Evolutionary conservation across 2,797 vertebrate genomes (phyloP).

Genomic region (Scarus forsteni): DNA sequence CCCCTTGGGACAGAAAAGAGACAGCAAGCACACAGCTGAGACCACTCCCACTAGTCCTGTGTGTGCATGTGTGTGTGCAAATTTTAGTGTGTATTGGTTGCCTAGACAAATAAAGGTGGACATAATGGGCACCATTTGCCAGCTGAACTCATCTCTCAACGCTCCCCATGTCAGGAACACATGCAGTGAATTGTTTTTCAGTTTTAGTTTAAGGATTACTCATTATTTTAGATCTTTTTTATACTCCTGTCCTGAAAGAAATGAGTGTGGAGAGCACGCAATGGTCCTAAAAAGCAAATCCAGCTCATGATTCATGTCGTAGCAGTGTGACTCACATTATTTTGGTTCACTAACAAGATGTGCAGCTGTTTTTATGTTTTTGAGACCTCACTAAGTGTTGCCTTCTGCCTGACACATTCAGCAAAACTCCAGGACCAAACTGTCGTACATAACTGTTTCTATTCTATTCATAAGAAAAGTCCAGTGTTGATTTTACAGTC

Average conservation of each 20-base stretch:
- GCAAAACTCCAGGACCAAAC: background rate
- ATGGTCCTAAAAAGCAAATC: conserved; percentile 25
- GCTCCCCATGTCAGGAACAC: background rate
- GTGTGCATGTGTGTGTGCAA: conserved; percentile 8
- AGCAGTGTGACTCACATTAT: conserved; percentile 34
- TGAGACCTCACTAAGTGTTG: conserved; percentile 18
- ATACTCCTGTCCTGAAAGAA: conserved; percentile 16
- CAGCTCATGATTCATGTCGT: conserved; percentile 34
- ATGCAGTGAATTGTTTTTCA: background rate
- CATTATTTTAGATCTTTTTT: conserved; percentile 27
- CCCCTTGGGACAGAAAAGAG: conserved; percentile 64
- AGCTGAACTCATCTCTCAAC: conserved; percentile 35
- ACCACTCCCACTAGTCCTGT: conserved; percentile 57
- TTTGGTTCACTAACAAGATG: conserved; percentile 16
- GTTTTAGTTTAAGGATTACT: conserved; percentile 26
- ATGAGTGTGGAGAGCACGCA: conserved; percentile 5
- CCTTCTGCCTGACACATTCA: conserved; percentile 20
- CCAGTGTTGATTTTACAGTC: too few relatives aligned
- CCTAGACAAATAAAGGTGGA: conserved; percentile 51
- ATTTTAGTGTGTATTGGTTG: conserved; percentile 19
- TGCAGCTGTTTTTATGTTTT: conserved; percentile 32
- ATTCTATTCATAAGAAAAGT: background rate
- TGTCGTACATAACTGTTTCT: conserved; percentile 3
- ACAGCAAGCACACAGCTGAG: conserved; percentile 71
- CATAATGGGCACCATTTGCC: conserved; percentile 45